These are phyloP conservation scores for Orthosia gothica DNA, from an alignment of 2,888 invertebrate genomes.

Conservation along the genomic window DNA sequence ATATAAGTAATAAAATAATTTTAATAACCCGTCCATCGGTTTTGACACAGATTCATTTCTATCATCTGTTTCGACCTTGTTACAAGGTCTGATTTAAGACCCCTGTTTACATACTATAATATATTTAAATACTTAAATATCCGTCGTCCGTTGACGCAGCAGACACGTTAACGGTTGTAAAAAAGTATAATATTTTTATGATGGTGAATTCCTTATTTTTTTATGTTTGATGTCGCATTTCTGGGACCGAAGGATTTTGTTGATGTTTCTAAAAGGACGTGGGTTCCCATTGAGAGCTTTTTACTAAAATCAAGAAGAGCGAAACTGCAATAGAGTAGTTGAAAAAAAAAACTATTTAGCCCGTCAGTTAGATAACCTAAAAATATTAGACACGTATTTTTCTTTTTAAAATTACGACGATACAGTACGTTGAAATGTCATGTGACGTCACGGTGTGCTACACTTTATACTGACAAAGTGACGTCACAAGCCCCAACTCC, in stretches of 20 bases:
- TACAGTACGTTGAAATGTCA: too few relatives aligned
- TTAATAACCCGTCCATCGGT: slow-evolving; percentile 39
- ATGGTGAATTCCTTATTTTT: slow-evolving; percentile 25
- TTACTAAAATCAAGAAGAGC: too few relatives aligned
- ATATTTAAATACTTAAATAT: slow-evolving; percentile 60
- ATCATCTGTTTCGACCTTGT: slow-evolving; percentile 54
- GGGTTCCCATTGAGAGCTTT: too few relatives aligned
- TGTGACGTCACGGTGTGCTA: too few relatives aligned
- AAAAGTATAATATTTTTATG: slow-evolving; percentile 29
- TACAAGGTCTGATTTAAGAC: slow-evolving; percentile 54
- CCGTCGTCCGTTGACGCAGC: slow-evolving; percentile 55
- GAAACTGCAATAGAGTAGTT: too few relatives aligned
- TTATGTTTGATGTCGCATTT: slow-evolving; percentile 6
- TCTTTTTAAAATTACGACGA: too few relatives aligned
- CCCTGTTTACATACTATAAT: slow-evolving; percentile 53
- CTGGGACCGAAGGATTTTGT: background rate
- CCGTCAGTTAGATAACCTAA: too few relatives aligned
- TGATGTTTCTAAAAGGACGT: background rate
- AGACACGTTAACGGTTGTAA: slow-evolving; percentile 14
- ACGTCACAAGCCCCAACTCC: too few relatives aligned
- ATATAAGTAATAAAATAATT: slow-evolving; percentile 36
- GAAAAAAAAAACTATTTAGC: too few relatives aligned
- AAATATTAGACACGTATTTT: too few relatives aligned
- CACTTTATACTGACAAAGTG: too few relatives aligned
- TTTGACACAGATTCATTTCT: slow-evolving; percentile 45